Percentiles rank a stretch among this genome's conserved stretches.
These are phyloP conservation scores for Chelonoidis abingdonii DNA, from an alignment of 2,113 vertebrate genomes.

Conservation along the genomic window DNA sequence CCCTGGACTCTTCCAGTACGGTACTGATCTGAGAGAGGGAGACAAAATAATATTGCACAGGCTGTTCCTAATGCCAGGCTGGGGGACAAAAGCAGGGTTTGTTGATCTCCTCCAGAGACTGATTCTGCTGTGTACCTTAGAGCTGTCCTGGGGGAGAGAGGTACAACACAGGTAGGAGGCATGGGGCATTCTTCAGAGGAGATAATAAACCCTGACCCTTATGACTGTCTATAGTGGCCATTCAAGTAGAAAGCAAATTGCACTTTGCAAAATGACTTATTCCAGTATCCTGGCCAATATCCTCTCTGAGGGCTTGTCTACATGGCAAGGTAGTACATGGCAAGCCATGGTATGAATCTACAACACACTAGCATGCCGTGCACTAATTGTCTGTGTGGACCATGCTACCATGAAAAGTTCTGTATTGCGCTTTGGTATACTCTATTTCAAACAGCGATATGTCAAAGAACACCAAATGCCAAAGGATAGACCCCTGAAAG, in stretches of 20 bases:
- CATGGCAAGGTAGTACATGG: neutral
- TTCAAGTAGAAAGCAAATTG: neutral
- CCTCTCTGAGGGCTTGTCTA: neutral
- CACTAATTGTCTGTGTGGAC: neutral
- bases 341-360: neutral
- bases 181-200: neutral
- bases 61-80: neutral
- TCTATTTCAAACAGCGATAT: neutral
- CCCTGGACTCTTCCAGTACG: slow-evolving; percentile 40
- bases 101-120: neutral
- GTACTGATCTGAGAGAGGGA: slow-evolving; percentile 66
- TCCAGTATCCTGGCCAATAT: neutral
- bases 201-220: neutral
- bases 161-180: neutral
- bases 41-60: neutral
- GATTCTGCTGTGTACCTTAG: neutral
- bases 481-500: neutral
- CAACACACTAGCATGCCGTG: neutral
- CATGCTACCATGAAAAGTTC: neutral
- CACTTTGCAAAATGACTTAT: neutral
- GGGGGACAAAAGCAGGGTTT: neutral
- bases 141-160: neutral
- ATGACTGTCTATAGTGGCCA: neutral
- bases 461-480: neutral
- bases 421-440: neutral